phyloP scores from a whole-genome alignment of 2,888 invertebrate species.

The Meiosimyza platycephala region DNA sequence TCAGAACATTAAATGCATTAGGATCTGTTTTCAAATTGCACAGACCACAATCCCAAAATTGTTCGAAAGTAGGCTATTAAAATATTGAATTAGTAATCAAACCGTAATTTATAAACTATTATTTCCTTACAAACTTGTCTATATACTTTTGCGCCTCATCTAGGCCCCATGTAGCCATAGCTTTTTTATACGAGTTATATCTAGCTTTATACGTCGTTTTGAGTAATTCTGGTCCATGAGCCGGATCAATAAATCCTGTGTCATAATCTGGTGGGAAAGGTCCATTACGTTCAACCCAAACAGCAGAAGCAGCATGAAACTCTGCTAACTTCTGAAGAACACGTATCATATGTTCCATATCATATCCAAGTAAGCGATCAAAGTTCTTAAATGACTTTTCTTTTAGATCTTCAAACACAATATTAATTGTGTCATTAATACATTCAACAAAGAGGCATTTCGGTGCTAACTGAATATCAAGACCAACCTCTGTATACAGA shows the following conservation, averaged over 20 bases:
- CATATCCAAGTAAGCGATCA: slow-evolving; percentile 57
- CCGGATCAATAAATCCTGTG: slow-evolving; percentile 47
- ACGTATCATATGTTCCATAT: slow-evolving; percentile 54
- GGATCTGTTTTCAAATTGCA: slow-evolving; percentile 43
- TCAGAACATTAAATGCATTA: slow-evolving; percentile 56
- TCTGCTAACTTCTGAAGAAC: slow-evolving; percentile 58
- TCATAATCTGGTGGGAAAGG: slow-evolving; percentile 49
- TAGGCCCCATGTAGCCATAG: slow-evolving; percentile 54
- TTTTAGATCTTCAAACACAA: slow-evolving; percentile 60
- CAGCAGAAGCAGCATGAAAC: slow-evolving; percentile 61
- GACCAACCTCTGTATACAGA: slow-evolving; percentile 54
- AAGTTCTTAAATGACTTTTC: slow-evolving; percentile 51
- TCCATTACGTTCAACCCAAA: slow-evolving; percentile 55
- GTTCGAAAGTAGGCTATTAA: slow-evolving; percentile 50
- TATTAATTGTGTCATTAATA: slow-evolving; percentile 48
- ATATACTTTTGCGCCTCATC: slow-evolving; percentile 51
- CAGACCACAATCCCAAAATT: slow-evolving; percentile 47
- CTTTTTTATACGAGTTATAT: slow-evolving; percentile 43
- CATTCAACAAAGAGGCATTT: slow-evolving; percentile 53
- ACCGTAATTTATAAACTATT: not conserved
- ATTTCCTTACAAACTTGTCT: slow-evolving; percentile 48
- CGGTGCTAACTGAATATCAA: slow-evolving; percentile 55
- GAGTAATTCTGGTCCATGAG: slow-evolving; percentile 28
- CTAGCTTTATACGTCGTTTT: not conserved
- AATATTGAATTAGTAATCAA: not conserved